Evolutionary conservation across 2,888 invertebrate species (phyloP), one percentile per base, ranked within the genome.

Genomic region (Cryptocephalus moraei): DNA sequence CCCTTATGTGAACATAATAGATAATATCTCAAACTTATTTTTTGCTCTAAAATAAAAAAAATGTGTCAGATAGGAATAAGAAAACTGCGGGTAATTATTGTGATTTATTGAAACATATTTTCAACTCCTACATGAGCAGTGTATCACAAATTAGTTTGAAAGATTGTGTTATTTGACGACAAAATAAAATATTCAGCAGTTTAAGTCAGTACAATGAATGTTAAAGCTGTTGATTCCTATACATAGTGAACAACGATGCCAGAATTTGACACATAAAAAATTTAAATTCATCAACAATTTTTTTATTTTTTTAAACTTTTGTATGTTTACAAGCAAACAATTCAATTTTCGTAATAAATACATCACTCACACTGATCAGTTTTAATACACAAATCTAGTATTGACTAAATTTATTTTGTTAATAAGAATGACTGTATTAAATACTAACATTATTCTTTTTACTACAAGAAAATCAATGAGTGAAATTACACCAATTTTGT

Each of bases 81-180:
- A 43, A 49, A 47, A 49, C 33, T 43, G 33, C 49, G 48, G 48
- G 44, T 56, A 57, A 22, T 55, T 56, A 57, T 59, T 60, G 57
- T 60, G 59, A 60, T 57, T 62, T 61, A 61, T 59, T 64, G 56
- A 22, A 22, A 59, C 60, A 58, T 61, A 55, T 61, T 61, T 62
- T 59, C 58, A 58, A 59, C 62, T 61, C 59, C 63, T 61, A 62
- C 58, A 63, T 63, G 63, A 63, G 62, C 64, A 62, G 63, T 63
- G 64, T 63, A 64, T 63, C 64, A 64, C 63, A 64, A 63, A 64
- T 62, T 62, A 61, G 60, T 64, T 61, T 22, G 22, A 53, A 61
- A 57, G 54, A 53, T 52, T 50, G 56, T 52, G 50, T 49, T 60
- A 53, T 53, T 50, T 51, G 48, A 55, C 51, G 59, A 56, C 52